Base-by-base conservation (phyloP, 2,113 vertebrate species). In the Pseudorasbora parva region DNA sequence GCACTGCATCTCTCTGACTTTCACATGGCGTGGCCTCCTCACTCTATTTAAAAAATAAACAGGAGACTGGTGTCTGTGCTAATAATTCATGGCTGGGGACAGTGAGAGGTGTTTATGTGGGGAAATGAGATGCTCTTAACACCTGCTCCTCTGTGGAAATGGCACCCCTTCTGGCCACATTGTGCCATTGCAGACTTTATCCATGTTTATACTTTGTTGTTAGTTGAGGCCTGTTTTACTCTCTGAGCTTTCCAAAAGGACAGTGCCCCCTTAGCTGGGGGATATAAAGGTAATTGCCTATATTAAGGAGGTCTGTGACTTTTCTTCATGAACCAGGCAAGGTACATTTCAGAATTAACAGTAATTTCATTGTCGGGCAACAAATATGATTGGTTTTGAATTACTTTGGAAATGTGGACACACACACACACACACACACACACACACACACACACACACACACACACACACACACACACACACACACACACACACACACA, bases 21-120 rank as follows among this genome's bases (percentile, higher is more conserved):
- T 90, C 83, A 86, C 86, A 87, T 85, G 88, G 85, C 85, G 83
- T 87, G 84, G 82, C 88, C 85, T 66, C n/a, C 90, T 89, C 88
- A 56, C 90, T 87, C 90, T 93, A 89, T 93, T 94, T 93, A 93
- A 93, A 93, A 93, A 91, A 88, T 94, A 93, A 94, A 94, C 89
- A 94, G 88, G 56, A 84, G 87, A 89, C 91, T 92, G 81, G 90
- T 90, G 90, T 91, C 90, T 88, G 88, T 89, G 84, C 88, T 85
- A 93, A 93, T 94, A 93, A 94, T 95, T 94, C 56, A 94, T 94
- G 91, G 88, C 78, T 85, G 23, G 66, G 78, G 81, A 81, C 25
- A 64, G 85, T 88, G 88, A 88, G 90, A 90, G 89, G 91, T 91
- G 89, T 92, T 92, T 92, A 91, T 92, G 87, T 86, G 91, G 75